Percentiles rank a stretch among this genome's conserved stretches.
These are phyloP conservation scores for Sebastolobus alascanus DNA, from an alignment of 2,797 vertebrate genomes.

Conservation along the genomic window DNA sequence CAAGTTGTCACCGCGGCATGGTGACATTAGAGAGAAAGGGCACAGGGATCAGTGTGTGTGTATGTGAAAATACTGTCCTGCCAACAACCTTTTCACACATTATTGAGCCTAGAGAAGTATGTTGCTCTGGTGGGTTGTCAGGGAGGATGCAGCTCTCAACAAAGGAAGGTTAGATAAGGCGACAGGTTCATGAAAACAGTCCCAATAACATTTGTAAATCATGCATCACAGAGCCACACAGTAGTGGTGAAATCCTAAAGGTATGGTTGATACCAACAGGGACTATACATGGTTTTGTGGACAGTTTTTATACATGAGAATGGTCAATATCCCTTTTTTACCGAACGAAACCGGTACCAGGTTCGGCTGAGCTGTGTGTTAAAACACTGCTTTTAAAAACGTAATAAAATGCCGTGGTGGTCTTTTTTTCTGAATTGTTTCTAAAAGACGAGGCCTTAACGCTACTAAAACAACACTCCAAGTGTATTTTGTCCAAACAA, in stretches of 20 bases:
- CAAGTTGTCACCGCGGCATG: slow-evolving; percentile 20
- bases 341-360: too few relatives aligned
- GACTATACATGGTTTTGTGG: not conserved
- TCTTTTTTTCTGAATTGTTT: too few relatives aligned
- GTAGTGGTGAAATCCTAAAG: not conserved
- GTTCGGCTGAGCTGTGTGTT: too few relatives aligned
- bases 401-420: too few relatives aligned
- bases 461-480: too few relatives aligned
- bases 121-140: slow-evolving; percentile 44
- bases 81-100: slow-evolving; percentile 57
- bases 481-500: too few relatives aligned
- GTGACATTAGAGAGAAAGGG: slow-evolving; percentile 48
- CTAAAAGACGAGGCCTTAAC: too few relatives aligned
- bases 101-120: slow-evolving; percentile 35
- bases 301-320: too few relatives aligned
- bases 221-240: not conserved
- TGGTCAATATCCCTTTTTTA: too few relatives aligned
- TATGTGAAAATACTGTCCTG: slow-evolving; percentile 44
- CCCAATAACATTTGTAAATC: not conserved
- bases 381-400: too few relatives aligned
- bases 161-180: slow-evolving; percentile 35
- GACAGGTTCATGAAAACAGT: not conserved
- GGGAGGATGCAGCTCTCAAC: slow-evolving; percentile 35
- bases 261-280: not conserved
- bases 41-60: slow-evolving; percentile 24